Conservation (phyloP, 1,140 invertebrate genomes). For the Pseudachorutes palmiensis region DNA sequence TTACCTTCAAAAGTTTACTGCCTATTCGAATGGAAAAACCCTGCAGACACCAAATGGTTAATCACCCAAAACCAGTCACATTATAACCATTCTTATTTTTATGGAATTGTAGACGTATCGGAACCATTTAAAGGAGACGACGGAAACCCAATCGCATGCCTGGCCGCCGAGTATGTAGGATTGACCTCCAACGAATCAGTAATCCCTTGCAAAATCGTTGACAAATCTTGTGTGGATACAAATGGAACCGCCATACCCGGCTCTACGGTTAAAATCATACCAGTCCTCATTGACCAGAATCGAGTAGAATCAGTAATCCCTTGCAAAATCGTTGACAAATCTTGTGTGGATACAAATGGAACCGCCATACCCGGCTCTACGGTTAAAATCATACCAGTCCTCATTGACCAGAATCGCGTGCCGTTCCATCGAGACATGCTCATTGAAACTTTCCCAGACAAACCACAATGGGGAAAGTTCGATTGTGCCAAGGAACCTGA, state of each 20-base stretch:
- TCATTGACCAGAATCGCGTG: not conserved
- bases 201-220: not conserved
- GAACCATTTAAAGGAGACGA: not conserved
- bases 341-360: not conserved
- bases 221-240: not conserved
- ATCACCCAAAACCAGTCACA: not conserved
- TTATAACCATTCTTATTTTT: too few species aligned
- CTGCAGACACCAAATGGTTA: not conserved
- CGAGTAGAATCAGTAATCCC: too few species aligned
- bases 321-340: not conserved
- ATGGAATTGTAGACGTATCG: not conserved
- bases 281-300: not conserved
- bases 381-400: not conserved
- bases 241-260: not conserved
- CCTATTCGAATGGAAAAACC: not conserved
- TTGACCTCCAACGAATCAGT: not conserved
- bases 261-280: not conserved
- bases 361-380: not conserved
- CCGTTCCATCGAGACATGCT: not conserved
- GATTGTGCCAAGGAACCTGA: constrained; percentile 3
- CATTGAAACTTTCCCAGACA: not conserved
- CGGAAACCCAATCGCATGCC: not conserved
- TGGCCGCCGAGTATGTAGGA: not conserved
- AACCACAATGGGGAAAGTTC: constrained; percentile 1
- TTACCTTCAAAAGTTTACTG: not conserved